A percentile compares a stretch with the other conserved stretches of the same genome.
Conservation (phyloP, 2,888 invertebrate species). For the Syritta pipiens region DNA sequence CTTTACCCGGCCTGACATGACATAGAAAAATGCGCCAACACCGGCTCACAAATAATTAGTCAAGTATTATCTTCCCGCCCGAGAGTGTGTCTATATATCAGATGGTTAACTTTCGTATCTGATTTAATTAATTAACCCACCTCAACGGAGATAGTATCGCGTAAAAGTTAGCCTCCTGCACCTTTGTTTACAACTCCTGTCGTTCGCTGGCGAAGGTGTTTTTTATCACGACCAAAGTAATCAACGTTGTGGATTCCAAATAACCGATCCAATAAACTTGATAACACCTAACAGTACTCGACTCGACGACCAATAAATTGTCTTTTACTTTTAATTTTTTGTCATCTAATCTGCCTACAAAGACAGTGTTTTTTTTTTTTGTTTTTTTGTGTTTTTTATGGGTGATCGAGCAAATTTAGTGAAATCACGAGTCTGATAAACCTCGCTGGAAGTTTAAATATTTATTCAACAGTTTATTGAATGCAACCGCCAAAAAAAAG, state of each 20-base stretch:
- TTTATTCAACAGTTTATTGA: constrained; percentile 23
- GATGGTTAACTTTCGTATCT: constrained; percentile 1
- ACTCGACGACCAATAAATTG: constrained; percentile 27
- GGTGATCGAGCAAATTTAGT: too few species aligned
- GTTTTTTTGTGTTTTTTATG: too few species aligned
- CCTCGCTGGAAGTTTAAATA: constrained; percentile 1
- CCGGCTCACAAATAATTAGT: too few species aligned
- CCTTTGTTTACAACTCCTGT: constrained; percentile 22
- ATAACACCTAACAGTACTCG: constrained; percentile 18
- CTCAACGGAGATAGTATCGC: constrained; percentile 13
- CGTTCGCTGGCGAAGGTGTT: constrained; percentile 12
- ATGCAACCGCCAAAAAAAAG: constrained; percentile 30
- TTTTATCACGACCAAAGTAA: constrained; percentile 23
- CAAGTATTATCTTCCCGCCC: constrained; percentile 29
- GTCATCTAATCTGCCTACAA: too few species aligned
- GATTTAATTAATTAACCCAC: constrained; percentile 31
- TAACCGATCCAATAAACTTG: constrained; percentile 33
- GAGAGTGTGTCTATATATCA: neutral
- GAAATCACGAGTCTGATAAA: too few species aligned
- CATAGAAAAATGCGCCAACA: too few species aligned
- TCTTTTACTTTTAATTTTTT: too few species aligned
- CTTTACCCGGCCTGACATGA: too few species aligned
- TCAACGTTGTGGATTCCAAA: constrained; percentile 17
- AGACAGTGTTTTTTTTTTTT: too few species aligned
- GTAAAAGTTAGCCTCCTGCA: neutral